Conservation (phyloP, 2,797 vertebrate genomes). For the Labeo calbasu region DNA sequence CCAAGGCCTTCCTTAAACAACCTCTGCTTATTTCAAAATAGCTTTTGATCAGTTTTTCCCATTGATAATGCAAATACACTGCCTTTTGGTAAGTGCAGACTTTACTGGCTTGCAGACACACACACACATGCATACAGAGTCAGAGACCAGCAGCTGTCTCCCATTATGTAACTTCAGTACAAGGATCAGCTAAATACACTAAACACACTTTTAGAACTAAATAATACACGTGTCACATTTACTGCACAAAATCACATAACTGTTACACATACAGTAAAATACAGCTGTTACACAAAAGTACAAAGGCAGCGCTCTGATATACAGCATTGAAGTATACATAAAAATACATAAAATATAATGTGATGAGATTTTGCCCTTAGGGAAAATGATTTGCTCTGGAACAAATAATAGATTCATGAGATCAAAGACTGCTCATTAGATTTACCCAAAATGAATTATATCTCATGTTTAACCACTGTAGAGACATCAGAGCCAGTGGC, state of each 20-base stretch:
- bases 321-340: no score
- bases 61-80: not conserved
- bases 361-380: no score
- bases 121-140: slow-evolving; percentile 19
- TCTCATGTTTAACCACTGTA: no score
- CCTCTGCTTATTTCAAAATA: not conserved
- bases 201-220: slow-evolving; percentile 4
- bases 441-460: no score
- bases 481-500: no score
- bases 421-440: no score
- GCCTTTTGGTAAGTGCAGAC: not conserved
- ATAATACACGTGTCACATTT: not conserved
- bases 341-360: no score
- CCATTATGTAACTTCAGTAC: slow-evolving; percentile 59
- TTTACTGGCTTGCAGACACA: slow-evolving; percentile 18
- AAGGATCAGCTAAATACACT: slow-evolving; percentile 9
- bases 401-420: no score
- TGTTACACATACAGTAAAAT: not conserved
- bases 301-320: no score
- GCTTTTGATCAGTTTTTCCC: not conserved
- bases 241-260: slow-evolving; percentile 1
- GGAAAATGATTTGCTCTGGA: no score
- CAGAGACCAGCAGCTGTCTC: slow-evolving; percentile 52
- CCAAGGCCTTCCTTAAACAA: slow-evolving; percentile 3
- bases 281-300: no score